Conservation (phyloP, 2,888 invertebrate genomes). For the Meiosimyza decipiens region DNA sequence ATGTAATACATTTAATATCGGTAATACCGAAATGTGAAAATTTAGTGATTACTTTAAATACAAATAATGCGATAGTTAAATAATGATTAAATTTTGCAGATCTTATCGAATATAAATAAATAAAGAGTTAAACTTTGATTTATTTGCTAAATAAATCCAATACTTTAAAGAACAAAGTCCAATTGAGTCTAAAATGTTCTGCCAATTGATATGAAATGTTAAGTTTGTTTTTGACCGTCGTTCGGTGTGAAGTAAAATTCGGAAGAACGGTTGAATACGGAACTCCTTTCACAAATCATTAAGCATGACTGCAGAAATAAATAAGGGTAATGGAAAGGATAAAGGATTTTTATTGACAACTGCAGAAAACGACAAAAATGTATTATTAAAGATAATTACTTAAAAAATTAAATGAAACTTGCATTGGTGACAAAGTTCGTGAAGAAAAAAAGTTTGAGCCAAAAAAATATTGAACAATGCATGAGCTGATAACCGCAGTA, state of each 20-base stretch:
- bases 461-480: no score
- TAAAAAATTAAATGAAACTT: no score
- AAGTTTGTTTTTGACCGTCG: conserved; percentile 38
- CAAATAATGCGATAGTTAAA: no score
- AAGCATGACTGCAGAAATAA: conserved; percentile 48
- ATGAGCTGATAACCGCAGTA: no score
- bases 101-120: not conserved
- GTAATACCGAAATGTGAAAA: no score
- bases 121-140: not conserved
- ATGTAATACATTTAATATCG: no score
- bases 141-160: not conserved
- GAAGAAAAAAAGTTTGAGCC: no score
- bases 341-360: not conserved
- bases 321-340: conserved; percentile 48
- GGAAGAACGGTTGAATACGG: no score
- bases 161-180: not conserved
- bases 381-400: no score
- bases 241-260: conserved; percentile 16
- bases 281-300: not conserved
- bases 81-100: not conserved
- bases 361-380: not conserved
- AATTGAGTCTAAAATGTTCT: not conserved
- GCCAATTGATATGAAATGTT: not conserved
- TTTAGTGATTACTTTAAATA: no score
- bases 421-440: no score